Conservation (phyloP, 1,140 invertebrate genomes). For the Planococcus citri region DNA sequence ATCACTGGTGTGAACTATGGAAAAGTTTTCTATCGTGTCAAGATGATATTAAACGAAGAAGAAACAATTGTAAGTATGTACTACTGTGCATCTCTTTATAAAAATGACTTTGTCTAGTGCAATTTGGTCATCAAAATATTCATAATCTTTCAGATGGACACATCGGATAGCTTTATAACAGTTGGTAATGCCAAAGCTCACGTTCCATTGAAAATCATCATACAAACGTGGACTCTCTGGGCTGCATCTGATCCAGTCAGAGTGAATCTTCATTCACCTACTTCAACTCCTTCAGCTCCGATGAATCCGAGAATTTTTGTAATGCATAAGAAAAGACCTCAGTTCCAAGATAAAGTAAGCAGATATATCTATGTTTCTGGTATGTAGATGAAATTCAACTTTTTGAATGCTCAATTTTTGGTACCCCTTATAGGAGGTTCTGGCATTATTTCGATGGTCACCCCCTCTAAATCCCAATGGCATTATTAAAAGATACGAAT, state of each 20-base stretch:
- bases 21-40: constrained; percentile 69
- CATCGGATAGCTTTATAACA: constrained; percentile 30
- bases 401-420: background rate
- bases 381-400: background rate
- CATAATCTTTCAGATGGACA: constrained; percentile 27
- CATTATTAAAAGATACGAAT: constrained; percentile 53
- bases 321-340: constrained; percentile 34
- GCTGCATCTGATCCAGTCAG: constrained; percentile 50
- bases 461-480: constrained; percentile 57
- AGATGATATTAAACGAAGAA: constrained; percentile 39
- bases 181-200: constrained; percentile 47
- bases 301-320: constrained; percentile 54
- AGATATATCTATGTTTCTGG: too few species aligned
- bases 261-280: constrained; percentile 46
- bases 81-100: background rate
- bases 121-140: background rate
- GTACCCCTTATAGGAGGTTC: constrained; percentile 29
- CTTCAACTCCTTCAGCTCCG: constrained; percentile 57
- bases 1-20: constrained; percentile 62
- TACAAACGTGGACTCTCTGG: constrained; percentile 75
- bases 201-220: constrained; percentile 49
- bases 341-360: background rate
- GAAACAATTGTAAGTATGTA: constrained; percentile 25
- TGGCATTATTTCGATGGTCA: constrained; percentile 52
- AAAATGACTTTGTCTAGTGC: background rate